Conservation (phyloP, 1,140 invertebrate species). For the Listronotus bonariensis region DNA sequence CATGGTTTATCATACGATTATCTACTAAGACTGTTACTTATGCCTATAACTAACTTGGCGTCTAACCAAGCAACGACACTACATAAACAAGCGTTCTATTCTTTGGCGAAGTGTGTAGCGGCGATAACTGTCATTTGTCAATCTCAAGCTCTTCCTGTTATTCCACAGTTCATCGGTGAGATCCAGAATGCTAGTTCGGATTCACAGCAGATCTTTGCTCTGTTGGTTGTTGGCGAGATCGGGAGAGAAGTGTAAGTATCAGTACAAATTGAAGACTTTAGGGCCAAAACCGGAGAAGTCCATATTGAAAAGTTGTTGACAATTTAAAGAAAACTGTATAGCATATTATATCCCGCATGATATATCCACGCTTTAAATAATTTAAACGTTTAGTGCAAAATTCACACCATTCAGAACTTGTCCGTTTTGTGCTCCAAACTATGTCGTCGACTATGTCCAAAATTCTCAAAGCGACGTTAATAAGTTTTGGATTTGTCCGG, state of each 20-base stretch:
- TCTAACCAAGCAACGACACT: constrained; percentile 51
- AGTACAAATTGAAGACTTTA: too few species aligned
- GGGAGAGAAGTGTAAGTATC: constrained; percentile 87
- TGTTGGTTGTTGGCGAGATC: constrained; percentile 95
- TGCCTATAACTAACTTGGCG: constrained; percentile 42
- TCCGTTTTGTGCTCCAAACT: too few species aligned
- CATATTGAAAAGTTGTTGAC: too few species aligned
- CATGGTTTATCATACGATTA: constrained; percentile 80
- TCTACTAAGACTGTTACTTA: constrained; percentile 72
- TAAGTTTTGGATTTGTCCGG: too few species aligned
- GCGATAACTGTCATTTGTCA: constrained; percentile 82
- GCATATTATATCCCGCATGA: too few species aligned
- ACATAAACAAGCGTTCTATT: constrained; percentile 83
- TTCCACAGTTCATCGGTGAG: constrained; percentile 84
- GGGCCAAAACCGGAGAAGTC: too few species aligned
- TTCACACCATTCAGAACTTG: too few species aligned
- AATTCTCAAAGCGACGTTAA: too few species aligned
- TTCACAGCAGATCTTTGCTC: constrained; percentile 86
- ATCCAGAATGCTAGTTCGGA: constrained; percentile 75
- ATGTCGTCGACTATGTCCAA: too few species aligned
- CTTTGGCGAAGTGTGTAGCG: constrained; percentile 93
- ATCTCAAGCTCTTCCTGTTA: constrained; percentile 76
- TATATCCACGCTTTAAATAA: too few species aligned
- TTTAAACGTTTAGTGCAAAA: too few species aligned
- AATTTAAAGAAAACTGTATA: too few species aligned